Evolutionary conservation across 2,113 vertebrate species (phyloP).

Genomic region (Vimba vimba): DNA sequence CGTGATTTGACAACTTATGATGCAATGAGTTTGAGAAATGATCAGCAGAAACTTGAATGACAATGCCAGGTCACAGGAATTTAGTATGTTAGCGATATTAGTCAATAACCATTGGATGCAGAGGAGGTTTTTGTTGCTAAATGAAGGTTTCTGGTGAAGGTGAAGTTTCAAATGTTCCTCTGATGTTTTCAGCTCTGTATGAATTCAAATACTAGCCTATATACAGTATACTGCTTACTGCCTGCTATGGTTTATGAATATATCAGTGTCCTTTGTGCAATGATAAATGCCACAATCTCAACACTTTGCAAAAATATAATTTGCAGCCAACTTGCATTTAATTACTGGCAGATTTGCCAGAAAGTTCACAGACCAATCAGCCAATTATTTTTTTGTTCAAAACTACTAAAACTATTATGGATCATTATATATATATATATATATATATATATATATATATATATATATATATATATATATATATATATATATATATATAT

Average conservation of each 20-base stretch:
- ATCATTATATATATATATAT: too few relatives aligned
- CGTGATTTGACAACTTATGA: not conserved
- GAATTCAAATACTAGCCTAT: not conserved
- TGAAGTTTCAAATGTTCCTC: not conserved
- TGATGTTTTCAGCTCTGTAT: not conserved
- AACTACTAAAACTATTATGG: not conserved
- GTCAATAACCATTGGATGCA: not conserved
- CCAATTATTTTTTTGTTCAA: too few relatives aligned
- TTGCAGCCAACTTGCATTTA: not conserved
- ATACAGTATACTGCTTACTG: not conserved
- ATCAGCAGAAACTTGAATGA: not conserved
- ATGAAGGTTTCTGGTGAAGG: not conserved
- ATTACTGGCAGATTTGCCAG: not conserved
- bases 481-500: too few relatives aligned
- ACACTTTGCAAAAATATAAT: not conserved
- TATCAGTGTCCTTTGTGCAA: not conserved
- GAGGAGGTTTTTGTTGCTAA: not conserved
- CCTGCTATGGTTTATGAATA: not conserved
- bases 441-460: too few relatives aligned
- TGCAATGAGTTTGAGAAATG: not conserved
- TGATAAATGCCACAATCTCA: not conserved
- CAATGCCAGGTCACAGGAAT: not conserved
- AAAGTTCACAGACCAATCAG: not conserved
- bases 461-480: too few relatives aligned
- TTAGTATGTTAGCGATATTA: slow-evolving; percentile 11